Percentiles rank a stretch among this genome's conserved stretches.
These are phyloP conservation scores for Tetramorium alpestre DNA, from an alignment of 1,140 invertebrate genomes.

Conservation along the genomic window DNA sequence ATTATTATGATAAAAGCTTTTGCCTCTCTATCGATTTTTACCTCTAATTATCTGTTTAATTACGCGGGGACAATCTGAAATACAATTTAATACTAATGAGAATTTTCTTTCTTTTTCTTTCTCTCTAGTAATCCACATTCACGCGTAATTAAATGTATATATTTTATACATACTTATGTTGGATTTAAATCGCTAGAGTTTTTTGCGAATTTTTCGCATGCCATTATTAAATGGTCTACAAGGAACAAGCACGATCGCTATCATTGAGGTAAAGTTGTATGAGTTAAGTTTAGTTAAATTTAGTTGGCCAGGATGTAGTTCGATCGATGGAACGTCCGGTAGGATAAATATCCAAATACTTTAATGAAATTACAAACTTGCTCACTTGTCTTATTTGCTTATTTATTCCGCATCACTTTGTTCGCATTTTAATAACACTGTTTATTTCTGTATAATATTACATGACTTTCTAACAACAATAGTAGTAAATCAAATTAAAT, in stretches of 20 bases:
- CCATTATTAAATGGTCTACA: not conserved
- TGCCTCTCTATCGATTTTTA: conserved; percentile 16
- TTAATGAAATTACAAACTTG: conserved; percentile 47
- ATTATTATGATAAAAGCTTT: conserved; percentile 35
- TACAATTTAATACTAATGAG: conserved; percentile 32
- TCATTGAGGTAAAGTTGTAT: conserved; percentile 52
- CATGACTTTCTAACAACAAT: not conserved
- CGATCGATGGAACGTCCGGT: conserved; percentile 32
- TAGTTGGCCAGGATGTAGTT: conserved; percentile 37
- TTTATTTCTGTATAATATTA: not conserved
- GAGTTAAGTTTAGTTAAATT: conserved; percentile 57
- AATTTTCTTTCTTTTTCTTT: not conserved
- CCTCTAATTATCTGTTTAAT: conserved; percentile 34
- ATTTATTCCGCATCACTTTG: not conserved
- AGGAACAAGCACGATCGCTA: conserved; percentile 30
- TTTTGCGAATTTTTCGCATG: conserved; percentile 21
- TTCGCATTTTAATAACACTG: not conserved
- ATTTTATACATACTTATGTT: conserved; percentile 31
- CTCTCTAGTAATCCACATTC: not conserved
- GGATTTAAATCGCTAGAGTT: conserved; percentile 5
- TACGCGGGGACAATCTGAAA: conserved; percentile 24
- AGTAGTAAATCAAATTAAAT: not conserved
- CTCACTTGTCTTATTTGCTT: not conserved
- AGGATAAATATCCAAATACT: conserved; percentile 36
- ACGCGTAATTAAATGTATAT: not conserved